Conservation (phyloP, 2,797 vertebrate genomes). For the Thalassophryne amazonica region DNA sequence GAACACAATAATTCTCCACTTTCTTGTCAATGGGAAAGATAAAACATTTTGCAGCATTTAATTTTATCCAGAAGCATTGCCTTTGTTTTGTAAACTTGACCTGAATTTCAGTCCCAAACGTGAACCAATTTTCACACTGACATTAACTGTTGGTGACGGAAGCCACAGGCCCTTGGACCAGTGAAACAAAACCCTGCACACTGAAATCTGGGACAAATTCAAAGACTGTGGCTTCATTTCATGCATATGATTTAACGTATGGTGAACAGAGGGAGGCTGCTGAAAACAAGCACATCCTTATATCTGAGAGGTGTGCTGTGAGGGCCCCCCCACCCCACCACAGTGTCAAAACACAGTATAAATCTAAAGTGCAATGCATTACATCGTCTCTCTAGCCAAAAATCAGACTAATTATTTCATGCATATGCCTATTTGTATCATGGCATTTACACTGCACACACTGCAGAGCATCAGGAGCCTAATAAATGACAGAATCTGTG, state of each 20-base stretch:
- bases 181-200: conserved; percentile 32
- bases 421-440: background rate
- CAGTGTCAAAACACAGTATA: background rate
- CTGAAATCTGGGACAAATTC: conserved; percentile 69
- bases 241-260: conserved; percentile 68
- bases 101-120: conserved; percentile 39
- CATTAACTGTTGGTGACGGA: conserved; percentile 54
- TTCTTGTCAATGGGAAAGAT: background rate
- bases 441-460: background rate
- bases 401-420: too few species aligned
- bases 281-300: background rate
- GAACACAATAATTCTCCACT: background rate
- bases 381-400: too few species aligned
- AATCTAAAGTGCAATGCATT: background rate
- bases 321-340: too few species aligned
- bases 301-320: background rate
- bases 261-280: conserved; percentile 25
- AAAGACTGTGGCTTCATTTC: conserved; percentile 58
- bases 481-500: conserved; percentile 14
- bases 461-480: background rate
- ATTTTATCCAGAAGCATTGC: background rate
- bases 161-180: conserved; percentile 46
- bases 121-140: conserved; percentile 41
- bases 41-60: background rate
- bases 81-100: conserved; percentile 27